Base-by-base conservation (phyloP, 2,113 vertebrate species). In the Myodes glareolus region DNA sequence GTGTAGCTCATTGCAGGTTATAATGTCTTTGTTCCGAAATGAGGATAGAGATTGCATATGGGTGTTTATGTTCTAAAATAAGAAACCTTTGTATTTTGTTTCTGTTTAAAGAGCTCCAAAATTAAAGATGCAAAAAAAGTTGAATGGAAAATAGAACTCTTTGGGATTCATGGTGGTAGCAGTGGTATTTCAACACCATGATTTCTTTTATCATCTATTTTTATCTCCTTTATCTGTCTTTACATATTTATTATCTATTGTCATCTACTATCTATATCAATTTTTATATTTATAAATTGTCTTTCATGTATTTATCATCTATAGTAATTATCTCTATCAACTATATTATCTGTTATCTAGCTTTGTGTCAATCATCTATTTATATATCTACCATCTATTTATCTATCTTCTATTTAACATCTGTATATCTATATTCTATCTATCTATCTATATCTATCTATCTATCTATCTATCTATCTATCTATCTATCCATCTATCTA, bases 101-200 rank as follows among this genome's bases (percentile, higher is more conserved):
- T 93, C 76, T 92, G 21, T 65, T 61, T 45, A 68, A 93, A 95
- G n/a, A 92, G 21, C 25, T 94, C 94, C 77, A 81, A 78, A 95
- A 27, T 92, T 92, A 76, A 23, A n/a, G 8, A 8, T 21, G 91
- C 93, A n/a, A 78, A 68, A 42, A 91, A 80, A 65, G 61, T 29
- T 13, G 31, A 77, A 31, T 91, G 92, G 47, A 82, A 36, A 80
- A 84, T 84, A 78, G n/a, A 94, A 94, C 45, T 86, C 31, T 77
- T 52, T 81, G 63, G 29, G 42, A 31, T 58, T 52, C 17, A 29
- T 29, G 31, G 14, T 36, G 13, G n/a, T 52, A 45, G 21, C n/a
- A 29, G 13, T 87, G 3, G 14, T 82, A 73, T 94, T 88, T 85
- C 47, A 55, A 2, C n/a, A 45, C 3, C 13, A 16, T 67, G 11